Evolutionary conservation across 2,888 invertebrate genomes (phyloP).

Genomic region (Acrobasis suavella): DNA sequence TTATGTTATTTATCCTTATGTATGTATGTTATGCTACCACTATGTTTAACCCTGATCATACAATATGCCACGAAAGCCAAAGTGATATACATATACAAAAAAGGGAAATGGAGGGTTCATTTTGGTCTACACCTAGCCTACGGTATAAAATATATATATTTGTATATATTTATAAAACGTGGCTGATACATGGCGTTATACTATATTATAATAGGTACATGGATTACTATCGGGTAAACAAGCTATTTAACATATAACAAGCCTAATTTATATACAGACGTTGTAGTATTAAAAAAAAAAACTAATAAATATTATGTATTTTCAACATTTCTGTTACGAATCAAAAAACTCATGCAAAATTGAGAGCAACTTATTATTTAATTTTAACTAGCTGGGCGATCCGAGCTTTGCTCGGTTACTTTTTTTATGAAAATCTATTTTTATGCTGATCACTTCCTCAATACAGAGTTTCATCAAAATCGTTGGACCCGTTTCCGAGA

Average conservation of each 20-base stretch:
- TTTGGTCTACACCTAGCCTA: slow-evolving; percentile 70
- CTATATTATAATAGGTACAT: slow-evolving; percentile 39
- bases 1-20: too few species aligned
- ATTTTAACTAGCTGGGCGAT: too few species aligned
- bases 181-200: slow-evolving; percentile 33
- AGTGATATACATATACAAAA: slow-evolving; percentile 35
- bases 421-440: too few species aligned
- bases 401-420: too few species aligned
- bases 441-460: too few species aligned
- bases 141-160: slow-evolving; percentile 55
- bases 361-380: too few species aligned
- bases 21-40: not conserved
- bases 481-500: too few species aligned
- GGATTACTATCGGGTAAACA: slow-evolving; percentile 33
- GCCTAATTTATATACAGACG: slow-evolving; percentile 10
- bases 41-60: not conserved
- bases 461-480: too few species aligned
- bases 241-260: slow-evolving; percentile 39
- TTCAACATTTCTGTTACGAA: not conserved
- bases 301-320: slow-evolving; percentile 19
- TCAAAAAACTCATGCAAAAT: too few species aligned
- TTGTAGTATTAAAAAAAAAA: slow-evolving; percentile 10
- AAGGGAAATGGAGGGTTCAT: slow-evolving; percentile 50
- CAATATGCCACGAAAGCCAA: slow-evolving; percentile 27
- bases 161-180: slow-evolving; percentile 42